Percentiles rank a stretch among this genome's conserved stretches.
These are phyloP conservation scores for Agelastica alni DNA, from an alignment of 2,888 invertebrate genomes.

Conservation along the genomic window DNA sequence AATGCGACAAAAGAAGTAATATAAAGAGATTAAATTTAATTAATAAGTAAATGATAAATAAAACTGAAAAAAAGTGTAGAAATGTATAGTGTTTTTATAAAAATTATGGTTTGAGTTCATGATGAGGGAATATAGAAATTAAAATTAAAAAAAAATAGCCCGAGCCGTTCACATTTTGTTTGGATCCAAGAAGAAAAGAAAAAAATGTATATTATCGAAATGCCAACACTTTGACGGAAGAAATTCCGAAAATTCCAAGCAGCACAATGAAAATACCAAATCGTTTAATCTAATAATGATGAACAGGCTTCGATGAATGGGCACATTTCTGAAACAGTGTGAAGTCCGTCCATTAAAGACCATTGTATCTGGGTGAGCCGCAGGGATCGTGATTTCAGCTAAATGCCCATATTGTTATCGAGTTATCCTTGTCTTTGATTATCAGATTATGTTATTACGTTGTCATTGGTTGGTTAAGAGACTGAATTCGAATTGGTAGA, in stretches of 20 bases:
- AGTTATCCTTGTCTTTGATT: slow-evolving; percentile 53
- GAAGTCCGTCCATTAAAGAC: slow-evolving; percentile 54
- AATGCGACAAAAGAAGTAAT: too few species aligned
- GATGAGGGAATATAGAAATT: too few species aligned
- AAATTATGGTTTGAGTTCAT: too few species aligned
- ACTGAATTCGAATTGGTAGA: slow-evolving; percentile 20
- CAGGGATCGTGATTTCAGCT: slow-evolving; percentile 41
- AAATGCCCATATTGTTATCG: slow-evolving; percentile 56
- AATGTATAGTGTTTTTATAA: too few species aligned
- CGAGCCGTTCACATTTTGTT: too few species aligned
- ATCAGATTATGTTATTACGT: slow-evolving; percentile 26
- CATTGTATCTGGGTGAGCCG: slow-evolving; percentile 43
- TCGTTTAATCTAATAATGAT: slow-evolving; percentile 36
- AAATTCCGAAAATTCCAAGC: slow-evolving; percentile 27
- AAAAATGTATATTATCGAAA: slow-evolving; percentile 10
- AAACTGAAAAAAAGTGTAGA: too few species aligned
- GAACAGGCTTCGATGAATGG: slow-evolving; percentile 49
- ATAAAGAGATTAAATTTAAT: too few species aligned
- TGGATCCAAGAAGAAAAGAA: not conserved
- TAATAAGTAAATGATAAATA: too few species aligned
- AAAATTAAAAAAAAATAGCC: too few species aligned
- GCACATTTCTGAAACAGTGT: slow-evolving; percentile 58
- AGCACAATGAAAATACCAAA: slow-evolving; percentile 25
- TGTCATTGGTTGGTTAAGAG: slow-evolving; percentile 18
- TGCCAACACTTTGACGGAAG: slow-evolving; percentile 23